Evolutionary conservation across 2,888 invertebrate species (phyloP).

Genomic region (Conops quadrifasciatus): DNA sequence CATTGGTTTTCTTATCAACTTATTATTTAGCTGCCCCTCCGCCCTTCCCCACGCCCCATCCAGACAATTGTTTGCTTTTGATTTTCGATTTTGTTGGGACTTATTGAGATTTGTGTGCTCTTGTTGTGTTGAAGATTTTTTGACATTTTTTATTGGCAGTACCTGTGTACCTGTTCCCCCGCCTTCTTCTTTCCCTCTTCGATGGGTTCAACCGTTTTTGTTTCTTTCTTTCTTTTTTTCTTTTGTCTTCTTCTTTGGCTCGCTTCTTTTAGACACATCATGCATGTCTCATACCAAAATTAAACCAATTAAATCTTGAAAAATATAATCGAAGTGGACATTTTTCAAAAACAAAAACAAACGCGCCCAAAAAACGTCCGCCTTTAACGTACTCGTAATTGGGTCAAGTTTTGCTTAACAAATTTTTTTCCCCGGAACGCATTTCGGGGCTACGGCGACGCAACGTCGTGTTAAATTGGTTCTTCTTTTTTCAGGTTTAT

Average conservation of each 20-base stretch:
- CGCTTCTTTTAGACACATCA: not conserved
- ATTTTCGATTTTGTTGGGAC: no score
- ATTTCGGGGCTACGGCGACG: not conserved
- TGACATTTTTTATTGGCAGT: no score
- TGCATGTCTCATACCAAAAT: constrained; percentile 18
- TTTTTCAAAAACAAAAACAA: not conserved
- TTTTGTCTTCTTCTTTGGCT: not conserved
- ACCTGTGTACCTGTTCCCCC: no score
- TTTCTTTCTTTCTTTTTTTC: not conserved
- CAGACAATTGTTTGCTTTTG: no score
- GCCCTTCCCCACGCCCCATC: no score
- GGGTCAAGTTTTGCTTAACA: constrained; percentile 20
- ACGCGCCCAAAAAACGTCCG: constrained; percentile 17
- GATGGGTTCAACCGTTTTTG: no score
- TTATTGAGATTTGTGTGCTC: constrained; percentile 2
- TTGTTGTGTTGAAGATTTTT: not conserved
- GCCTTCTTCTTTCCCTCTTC: no score
- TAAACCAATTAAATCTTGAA: constrained; percentile 31
- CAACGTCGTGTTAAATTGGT: not conserved
- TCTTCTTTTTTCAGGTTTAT: constrained; percentile 6
- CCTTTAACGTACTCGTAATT: constrained; percentile 26
- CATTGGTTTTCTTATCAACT: no score
- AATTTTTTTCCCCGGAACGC: not conserved
- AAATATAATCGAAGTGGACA: constrained; percentile 30
- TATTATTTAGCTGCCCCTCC: no score